phyloP scores from a whole-genome alignment of 2,888 invertebrate genomes.

The Leuctra nigra region DNA sequence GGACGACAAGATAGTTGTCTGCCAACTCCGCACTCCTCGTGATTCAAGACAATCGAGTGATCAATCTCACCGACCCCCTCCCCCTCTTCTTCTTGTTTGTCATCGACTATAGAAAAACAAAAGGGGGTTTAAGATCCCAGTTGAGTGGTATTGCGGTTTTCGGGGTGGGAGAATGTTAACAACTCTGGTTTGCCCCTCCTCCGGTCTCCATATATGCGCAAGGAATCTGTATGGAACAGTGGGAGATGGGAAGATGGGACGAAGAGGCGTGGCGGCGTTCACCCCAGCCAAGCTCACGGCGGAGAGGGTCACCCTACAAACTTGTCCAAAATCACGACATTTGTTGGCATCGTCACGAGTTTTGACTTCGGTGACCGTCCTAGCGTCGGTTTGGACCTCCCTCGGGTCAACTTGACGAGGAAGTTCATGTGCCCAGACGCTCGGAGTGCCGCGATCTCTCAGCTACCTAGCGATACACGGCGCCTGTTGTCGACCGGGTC shows the following conservation, averaged over 20 bases:
- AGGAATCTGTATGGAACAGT: constrained; percentile 22
- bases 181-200: constrained; percentile 20
- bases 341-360: too few relatives aligned
- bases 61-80: too few relatives aligned
- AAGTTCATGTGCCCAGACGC: too few relatives aligned
- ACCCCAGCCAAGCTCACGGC: not conserved
- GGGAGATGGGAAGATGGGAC: not conserved
- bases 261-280: not conserved
- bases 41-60: constrained; percentile 11
- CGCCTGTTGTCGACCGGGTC: too few relatives aligned
- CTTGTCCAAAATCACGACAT: too few relatives aligned
- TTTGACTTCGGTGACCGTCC: too few relatives aligned
- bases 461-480: too few relatives aligned
- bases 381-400: too few relatives aligned
- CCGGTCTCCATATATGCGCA: constrained; percentile 28
- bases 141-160: too few relatives aligned
- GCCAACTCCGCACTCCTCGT: not conserved
- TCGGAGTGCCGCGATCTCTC: too few relatives aligned
- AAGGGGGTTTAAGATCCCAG: not conserved
- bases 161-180: constrained; percentile 15
- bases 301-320: not conserved
- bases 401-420: too few relatives aligned
- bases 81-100: not conserved
- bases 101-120: constrained; percentile 9
- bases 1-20: not conserved